Percentiles rank a stretch among this genome's conserved stretches.
These are phyloP conservation scores for Danio jaintianensis DNA, from an alignment of 2,797 vertebrate species.

Conservation along the genomic window DNA sequence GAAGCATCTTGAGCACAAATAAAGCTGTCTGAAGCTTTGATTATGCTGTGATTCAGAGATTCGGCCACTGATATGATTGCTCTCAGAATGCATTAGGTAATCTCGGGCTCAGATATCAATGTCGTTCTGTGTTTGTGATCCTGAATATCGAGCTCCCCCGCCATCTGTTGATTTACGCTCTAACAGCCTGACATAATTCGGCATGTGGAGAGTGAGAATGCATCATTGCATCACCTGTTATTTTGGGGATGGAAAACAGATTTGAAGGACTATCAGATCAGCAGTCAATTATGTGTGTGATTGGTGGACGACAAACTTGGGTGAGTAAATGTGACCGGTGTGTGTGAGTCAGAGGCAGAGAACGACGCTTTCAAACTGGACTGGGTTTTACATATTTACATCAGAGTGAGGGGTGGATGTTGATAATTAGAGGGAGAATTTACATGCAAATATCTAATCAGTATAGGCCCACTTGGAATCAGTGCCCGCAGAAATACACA, in stretches of 20 bases:
- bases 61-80: background rate
- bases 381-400: background rate
- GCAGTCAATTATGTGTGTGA: conserved; percentile 11
- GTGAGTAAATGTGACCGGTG: conserved; percentile 10
- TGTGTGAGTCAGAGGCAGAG: background rate
- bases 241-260: conserved; percentile 37
- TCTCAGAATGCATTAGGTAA: background rate
- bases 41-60: background rate
- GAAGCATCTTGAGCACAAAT: background rate
- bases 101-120: background rate
- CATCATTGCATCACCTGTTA: conserved; percentile 33
- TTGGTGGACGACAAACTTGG: background rate
- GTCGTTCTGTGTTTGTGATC: background rate
- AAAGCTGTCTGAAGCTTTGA: background rate
- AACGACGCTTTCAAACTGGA: background rate
- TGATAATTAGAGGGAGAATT: background rate
- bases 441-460: no score
- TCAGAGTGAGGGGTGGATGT: background rate
- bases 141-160: background rate
- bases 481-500: no score
- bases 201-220: background rate
- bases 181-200: conserved; percentile 24
- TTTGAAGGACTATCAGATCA: background rate
- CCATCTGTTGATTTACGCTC: conserved; percentile 5
- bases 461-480: no score